Evolutionary conservation across 37 sponge, comb jelly and placozoan genomes (phyloP).

Genomic region (Trichoplax adhaerens): DNA sequence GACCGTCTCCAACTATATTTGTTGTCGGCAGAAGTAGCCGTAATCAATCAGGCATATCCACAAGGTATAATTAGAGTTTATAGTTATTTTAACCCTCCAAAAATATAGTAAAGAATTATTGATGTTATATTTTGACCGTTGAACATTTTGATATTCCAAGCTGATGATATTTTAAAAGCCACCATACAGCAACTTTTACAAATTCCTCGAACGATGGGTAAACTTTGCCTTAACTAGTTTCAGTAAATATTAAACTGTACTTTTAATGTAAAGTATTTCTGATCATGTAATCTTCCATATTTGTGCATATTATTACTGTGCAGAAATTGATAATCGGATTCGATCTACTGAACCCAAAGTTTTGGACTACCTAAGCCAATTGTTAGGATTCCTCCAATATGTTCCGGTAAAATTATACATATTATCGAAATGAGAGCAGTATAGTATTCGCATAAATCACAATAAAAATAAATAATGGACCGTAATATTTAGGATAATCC

Average conservation of each 20-base stretch:
- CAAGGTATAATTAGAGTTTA: constrained; percentile 43
- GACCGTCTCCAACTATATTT: constrained; percentile 71
- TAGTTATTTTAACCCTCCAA: no score
- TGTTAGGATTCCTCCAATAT: constrained; percentile 59
- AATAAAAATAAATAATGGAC: not conserved
- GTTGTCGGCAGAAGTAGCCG: constrained; percentile 71
- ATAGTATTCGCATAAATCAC: not conserved
- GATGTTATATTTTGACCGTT: not conserved
- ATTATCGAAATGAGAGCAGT: constrained; percentile 2
- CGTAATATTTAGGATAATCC: constrained; percentile 56
- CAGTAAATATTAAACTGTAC: no score
- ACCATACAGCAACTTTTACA: constrained; percentile 61
- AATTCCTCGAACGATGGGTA: constrained; percentile 37
- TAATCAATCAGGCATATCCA: constrained; percentile 77
- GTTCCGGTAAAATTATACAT: constrained; percentile 45
- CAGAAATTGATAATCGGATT: constrained; percentile 55
- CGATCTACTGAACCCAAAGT: constrained; percentile 48
- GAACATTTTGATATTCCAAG: constrained; percentile 11
- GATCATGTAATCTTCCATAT: not conserved
- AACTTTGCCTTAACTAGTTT: no score
- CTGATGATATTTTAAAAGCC: constrained; percentile 81
- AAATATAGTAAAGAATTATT: no score
- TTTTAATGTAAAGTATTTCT: no score
- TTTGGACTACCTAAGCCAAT: constrained; percentile 28
- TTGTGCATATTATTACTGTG: no score